These are phyloP conservation scores for Tortrix viridana DNA, from an alignment of 2,888 invertebrate species.

Conservation along the genomic window DNA sequence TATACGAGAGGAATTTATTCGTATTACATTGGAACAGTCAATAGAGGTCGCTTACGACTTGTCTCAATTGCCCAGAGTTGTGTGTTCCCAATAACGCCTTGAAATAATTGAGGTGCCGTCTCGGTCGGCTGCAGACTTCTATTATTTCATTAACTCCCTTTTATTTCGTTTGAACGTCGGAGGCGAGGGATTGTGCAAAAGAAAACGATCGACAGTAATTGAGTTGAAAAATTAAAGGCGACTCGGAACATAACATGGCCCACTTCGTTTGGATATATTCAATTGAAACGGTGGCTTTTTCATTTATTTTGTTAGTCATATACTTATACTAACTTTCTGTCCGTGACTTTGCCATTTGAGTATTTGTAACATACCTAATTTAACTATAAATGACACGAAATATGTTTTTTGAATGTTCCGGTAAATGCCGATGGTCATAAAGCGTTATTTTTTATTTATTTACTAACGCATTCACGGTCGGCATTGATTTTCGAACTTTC, in stretches of 20 bases:
- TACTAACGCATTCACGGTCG: too few species aligned
- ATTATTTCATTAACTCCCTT: constrained; percentile 68
- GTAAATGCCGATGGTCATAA: too few species aligned
- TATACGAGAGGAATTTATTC: neutral
- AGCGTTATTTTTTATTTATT: too few species aligned
- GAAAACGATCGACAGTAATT: constrained; percentile 65
- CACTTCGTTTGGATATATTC: constrained; percentile 5
- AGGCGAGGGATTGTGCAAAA: constrained; percentile 47
- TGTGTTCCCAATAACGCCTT: constrained; percentile 38
- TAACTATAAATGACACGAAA: too few species aligned
- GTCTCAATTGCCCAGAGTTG: constrained; percentile 1
- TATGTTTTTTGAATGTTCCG: too few species aligned
- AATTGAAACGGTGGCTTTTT: neutral
- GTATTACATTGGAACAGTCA: constrained; percentile 4
- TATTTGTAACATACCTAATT: too few species aligned
- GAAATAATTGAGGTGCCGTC: constrained; percentile 52
- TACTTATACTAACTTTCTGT: too few species aligned
- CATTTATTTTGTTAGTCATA: too few species aligned
- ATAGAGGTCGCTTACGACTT: constrained; percentile 7
- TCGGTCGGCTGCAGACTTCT: constrained; percentile 50
- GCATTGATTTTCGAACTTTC: too few species aligned
- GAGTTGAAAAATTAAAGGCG: constrained; percentile 59
- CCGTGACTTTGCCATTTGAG: too few species aligned
- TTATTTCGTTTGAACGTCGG: constrained; percentile 56
- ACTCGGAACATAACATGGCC: constrained; percentile 51